Percentiles rank a stretch among this genome's conserved stretches.
These are phyloP conservation scores for Mormyrus hasselquistii DNA, from an alignment of 2,797 vertebrate species.

Conservation along the genomic window DNA sequence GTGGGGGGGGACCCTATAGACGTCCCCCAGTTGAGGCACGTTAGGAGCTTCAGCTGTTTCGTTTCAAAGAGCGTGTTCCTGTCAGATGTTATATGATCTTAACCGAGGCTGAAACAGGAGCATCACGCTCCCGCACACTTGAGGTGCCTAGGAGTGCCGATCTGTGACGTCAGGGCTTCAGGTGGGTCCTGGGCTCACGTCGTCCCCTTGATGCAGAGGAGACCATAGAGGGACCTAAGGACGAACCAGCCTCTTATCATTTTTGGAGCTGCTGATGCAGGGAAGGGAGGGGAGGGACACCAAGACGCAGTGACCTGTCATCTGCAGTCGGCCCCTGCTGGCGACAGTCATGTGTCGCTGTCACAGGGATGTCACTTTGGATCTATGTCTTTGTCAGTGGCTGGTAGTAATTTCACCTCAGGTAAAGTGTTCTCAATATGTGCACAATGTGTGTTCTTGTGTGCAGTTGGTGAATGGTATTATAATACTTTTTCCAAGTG, in stretches of 20 bases:
- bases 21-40: background rate
- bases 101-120: background rate
- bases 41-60: background rate
- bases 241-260: constrained; percentile 38
- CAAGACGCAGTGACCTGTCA: constrained; percentile 57
- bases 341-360: constrained; percentile 42
- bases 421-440: constrained; percentile 46
- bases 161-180: background rate
- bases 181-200: background rate
- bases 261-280: constrained; percentile 46
- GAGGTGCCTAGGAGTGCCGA: background rate
- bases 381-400: constrained; percentile 43
- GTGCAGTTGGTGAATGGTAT: constrained; percentile 19
- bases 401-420: constrained; percentile 49
- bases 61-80: background rate
- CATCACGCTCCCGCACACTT: background rate
- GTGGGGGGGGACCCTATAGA: background rate
- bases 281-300: constrained; percentile 26
- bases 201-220: background rate
- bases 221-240: constrained; percentile 31
- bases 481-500: background rate
- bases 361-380: constrained; percentile 57
- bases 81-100: background rate
- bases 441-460: constrained; percentile 42
- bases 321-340: constrained; percentile 56